phyloP scores from a whole-genome alignment of 2,113 vertebrate genomes.

The Mobula hypostoma region DNA sequence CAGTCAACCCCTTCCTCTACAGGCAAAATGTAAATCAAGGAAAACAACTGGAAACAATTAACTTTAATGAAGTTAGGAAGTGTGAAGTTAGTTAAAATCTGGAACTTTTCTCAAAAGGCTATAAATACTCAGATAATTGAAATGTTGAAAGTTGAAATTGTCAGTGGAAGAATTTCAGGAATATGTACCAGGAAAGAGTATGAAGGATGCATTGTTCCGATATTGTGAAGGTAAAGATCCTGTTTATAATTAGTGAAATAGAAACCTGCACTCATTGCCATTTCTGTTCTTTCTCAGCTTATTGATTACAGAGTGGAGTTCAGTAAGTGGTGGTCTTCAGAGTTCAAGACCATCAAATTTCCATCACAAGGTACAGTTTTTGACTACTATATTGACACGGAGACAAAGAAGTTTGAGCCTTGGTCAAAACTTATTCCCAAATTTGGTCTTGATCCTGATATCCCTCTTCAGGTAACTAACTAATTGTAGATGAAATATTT shows the following conservation, averaged over 20 bases:
- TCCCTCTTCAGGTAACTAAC: constrained; percentile 76
- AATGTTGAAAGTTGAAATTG: neutral
- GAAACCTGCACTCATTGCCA: neutral
- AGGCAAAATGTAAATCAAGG: neutral
- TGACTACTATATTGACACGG: constrained; percentile 85
- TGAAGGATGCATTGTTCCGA: neutral
- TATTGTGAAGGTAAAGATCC: neutral
- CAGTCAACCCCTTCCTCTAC: neutral
- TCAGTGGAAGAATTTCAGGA: neutral
- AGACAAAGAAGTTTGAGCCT: constrained; percentile 84
- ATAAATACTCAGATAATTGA: no score
- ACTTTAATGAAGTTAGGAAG: neutral
- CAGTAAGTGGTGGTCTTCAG: constrained; percentile 91
- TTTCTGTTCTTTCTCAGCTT: constrained; percentile 55
- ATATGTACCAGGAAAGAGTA: neutral
- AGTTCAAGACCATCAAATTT: constrained; percentile 95
- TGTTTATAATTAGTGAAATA: neutral
- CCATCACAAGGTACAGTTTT: constrained; percentile 88
- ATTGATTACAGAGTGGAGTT: constrained; percentile 85
- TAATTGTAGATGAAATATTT: fast-evolving
- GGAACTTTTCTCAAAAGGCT: neutral
- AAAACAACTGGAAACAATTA: neutral
- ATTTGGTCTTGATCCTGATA: constrained; percentile 78
- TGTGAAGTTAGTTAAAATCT: neutral
- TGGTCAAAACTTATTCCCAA: constrained; percentile 85